Base-by-base conservation (phyloP, 2,797 vertebrate species). In the Agapornis canus region DNA sequence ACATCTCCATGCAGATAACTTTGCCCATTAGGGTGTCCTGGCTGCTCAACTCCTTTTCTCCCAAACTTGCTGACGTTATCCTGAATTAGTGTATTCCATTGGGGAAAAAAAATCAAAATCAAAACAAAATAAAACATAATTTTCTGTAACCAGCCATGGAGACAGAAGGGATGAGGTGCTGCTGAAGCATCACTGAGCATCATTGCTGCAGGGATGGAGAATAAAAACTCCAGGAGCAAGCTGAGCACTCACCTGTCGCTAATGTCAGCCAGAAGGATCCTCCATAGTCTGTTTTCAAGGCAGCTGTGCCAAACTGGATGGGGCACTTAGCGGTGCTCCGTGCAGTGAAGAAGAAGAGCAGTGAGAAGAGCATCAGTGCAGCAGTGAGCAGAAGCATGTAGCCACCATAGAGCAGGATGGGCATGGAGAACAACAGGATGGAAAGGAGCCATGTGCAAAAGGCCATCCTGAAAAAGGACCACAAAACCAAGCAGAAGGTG, bases 401-500 rank as follows among this genome's bases (percentile, higher is more conserved):
- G 10, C 99, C 99, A 0, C 99, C 99, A 0, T 99, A 99, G 81
- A 98, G 97, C 31, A 98, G 98, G 70, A 98, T 97, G 0, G 99
- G 98, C 98, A 99, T 98, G 94, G 97, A 98, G 95, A 99, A 98
- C 70, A 99, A 97, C 84, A 98, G 96, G 78, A 99, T 99, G 98
- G 99, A 97, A 10, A 99, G 39, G 52, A 99, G 73, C 99, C 99
- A 99, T 2, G 98, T 98, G 93, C 99, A 99, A 89, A 99, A 99
- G 2, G 99, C 99, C 40, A 98, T 98, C 99, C 99, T 99, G 98
- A 0, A 39, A 47, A 71, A 69, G 70, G 23, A 92, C 75, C 88
- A 82, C 70, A 54, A 63, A 45, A 54, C 4, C 1, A 1, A 82
- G 37, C 35, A 60, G 47, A 40, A 35, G 31, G 39, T 2, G 1